Evolutionary conservation across 2,888 invertebrate genomes (phyloP), one percentile per base, ranked within the genome.

Genomic region (Eupithecia dodoneata): DNA sequence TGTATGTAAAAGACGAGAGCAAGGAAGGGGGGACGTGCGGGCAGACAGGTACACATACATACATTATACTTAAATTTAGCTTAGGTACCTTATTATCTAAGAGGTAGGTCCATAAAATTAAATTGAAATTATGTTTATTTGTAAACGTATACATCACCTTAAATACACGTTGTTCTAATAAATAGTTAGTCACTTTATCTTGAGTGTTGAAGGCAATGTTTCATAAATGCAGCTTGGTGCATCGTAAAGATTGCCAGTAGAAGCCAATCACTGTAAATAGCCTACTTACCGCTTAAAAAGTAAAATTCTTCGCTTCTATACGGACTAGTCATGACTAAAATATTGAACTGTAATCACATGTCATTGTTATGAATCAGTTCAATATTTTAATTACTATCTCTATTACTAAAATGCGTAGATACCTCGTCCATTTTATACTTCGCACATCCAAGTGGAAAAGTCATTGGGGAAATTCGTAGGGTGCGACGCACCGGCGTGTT

Each of bases 391-490:
- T 10, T 18, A 9, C 0, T 0, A 52, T 7, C 55, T n/a, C 6
- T 7, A n/a, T 55, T 55, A 59, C 18, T 59, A n/a, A 59, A 18
- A 15, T 65, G 13, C 65, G 2, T 65, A 10, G 30, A 42, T 18
- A 70, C 70, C 77, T 42, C 15, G 67, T 77, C 77, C 70, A 78
- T 55, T 52, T 71, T 52, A 66, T 59, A 81, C 83, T 93, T 94
- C 91, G 82, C 82, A 90, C 91, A 92, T 94, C 92, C 88, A 84
- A 85, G 90, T 87, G 89, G 93, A 92, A 94, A 94, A 94, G 91
- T 93, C 93, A 92, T 90, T 88, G 91, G 92, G 93, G 92, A 93
- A 94, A 94, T 92, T 93, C 91, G 93, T 91, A 88, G 93, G 93
- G 94, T 90, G 94, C 92, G 93, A 90, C 94, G 93, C 91, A 90